Percentiles rank a stretch among this genome's conserved stretches.
Evolutionary conservation across 2,113 vertebrate genomes (phyloP).

Genomic region (Orthonyx spaldingii): DNA sequence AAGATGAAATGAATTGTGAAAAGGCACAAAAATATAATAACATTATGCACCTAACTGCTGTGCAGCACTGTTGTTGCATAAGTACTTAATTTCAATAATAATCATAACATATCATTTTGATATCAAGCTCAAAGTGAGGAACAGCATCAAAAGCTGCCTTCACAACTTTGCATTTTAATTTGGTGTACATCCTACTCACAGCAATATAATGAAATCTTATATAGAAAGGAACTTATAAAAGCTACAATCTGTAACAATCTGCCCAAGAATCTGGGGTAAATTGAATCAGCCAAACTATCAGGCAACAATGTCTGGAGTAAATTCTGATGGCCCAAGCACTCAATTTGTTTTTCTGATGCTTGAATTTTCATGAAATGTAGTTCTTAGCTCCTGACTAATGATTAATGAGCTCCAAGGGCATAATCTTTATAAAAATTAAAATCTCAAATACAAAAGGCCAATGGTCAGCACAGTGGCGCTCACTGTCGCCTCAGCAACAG

Average conservation of each 20-base stretch:
- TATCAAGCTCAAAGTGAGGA: background rate
- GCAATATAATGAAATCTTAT: background rate
- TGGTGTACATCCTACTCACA: background rate
- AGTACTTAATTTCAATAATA: background rate
- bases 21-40: background rate
- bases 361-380: background rate
- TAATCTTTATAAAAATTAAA: background rate
- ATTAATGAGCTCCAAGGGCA: background rate
- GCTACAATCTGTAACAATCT: background rate
- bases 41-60: background rate
- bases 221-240: background rate
- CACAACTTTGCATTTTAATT: background rate
- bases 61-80: background rate
- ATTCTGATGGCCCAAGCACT: background rate
- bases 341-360: background rate
- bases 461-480: background rate
- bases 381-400: background rate
- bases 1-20: background rate
- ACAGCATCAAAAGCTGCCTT: background rate
- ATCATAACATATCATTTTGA: background rate
- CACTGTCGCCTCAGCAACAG: background rate
- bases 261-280: background rate
- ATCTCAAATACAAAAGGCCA: background rate
- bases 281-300: background rate
- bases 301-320: background rate